These are phyloP conservation scores for Elmis aenea DNA, from an alignment of 2,888 invertebrate genomes.

Conservation along the genomic window DNA sequence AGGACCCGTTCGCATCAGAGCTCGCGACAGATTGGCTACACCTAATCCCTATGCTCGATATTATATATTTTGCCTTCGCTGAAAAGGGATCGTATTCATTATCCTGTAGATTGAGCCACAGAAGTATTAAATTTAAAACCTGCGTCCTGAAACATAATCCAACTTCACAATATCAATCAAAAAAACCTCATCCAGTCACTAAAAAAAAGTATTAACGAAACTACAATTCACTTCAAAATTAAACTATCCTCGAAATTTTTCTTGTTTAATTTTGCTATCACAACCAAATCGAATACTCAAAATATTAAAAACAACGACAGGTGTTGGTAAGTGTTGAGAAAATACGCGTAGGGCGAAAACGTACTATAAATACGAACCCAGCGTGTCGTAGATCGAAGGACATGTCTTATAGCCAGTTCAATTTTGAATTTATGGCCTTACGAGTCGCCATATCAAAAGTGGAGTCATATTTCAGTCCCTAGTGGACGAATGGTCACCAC, in stretches of 20 bases:
- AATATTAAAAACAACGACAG: neutral
- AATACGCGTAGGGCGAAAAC: neutral
- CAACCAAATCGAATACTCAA: neutral
- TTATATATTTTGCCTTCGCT: constrained; percentile 34
- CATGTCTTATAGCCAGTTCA: constrained; percentile 37
- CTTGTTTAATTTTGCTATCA: too few relatives aligned
- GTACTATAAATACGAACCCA: constrained; percentile 15
- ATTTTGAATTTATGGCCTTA: constrained; percentile 2
- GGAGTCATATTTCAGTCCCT: neutral
- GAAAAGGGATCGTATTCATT: constrained; percentile 12
- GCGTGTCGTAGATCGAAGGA: constrained; percentile 35
- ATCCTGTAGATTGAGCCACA: too few relatives aligned
- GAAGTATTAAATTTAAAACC: too few relatives aligned
- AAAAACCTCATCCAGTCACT: too few relatives aligned
- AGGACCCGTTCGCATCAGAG: constrained; percentile 38
- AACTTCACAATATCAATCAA: too few relatives aligned
- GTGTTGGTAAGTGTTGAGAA: neutral
- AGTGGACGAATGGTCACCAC: constrained; percentile 3
- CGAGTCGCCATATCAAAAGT: constrained; percentile 2
- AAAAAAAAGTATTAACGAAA: too few relatives aligned
- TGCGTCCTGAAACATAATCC: too few relatives aligned
- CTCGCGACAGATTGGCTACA: constrained; percentile 45
- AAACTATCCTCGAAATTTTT: too few relatives aligned
- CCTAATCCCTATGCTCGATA: constrained; percentile 45
- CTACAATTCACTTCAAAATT: too few relatives aligned